Conservation (phyloP, 2,888 invertebrate genomes). For the Melanotus villosus region DNA sequence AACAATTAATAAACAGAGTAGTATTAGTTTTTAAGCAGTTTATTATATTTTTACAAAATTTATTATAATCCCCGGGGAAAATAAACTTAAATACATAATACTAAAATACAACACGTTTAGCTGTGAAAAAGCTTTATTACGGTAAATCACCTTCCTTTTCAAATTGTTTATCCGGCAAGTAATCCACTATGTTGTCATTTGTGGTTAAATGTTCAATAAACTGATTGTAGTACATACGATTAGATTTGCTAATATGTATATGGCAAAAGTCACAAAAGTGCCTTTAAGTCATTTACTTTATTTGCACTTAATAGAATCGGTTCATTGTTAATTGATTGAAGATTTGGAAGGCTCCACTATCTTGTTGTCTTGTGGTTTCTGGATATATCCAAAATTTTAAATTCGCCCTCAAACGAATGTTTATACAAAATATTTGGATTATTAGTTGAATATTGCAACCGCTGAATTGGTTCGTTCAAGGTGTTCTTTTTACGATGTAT, state of each 20-base stretch:
- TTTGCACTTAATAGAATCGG: neutral
- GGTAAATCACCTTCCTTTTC: neutral
- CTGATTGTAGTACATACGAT: neutral
- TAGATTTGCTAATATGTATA: neutral
- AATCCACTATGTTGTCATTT: neutral
- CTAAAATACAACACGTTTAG: no score
- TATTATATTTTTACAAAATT: neutral
- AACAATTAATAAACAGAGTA: no score
- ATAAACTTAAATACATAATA: no score
- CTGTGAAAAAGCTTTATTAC: no score
- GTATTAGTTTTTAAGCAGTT: no score
- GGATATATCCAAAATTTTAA: no score
- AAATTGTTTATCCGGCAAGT: neutral
- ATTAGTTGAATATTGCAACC: conserved; percentile 5
- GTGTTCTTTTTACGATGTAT: conserved; percentile 8
- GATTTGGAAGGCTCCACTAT: neutral
- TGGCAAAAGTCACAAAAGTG: no score
- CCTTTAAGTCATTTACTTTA: neutral
- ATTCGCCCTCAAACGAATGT: no score
- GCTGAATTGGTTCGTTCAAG: neutral
- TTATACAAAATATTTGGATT: neutral
- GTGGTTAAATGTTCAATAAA: neutral
- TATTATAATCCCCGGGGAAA: no score
- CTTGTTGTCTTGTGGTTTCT: no score
- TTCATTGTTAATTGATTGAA: neutral